These are phyloP conservation scores for Ophioderma brevispina DNA, from an alignment of 35 echinoderm and acorn worm genomes.

Conservation along the genomic window DNA sequence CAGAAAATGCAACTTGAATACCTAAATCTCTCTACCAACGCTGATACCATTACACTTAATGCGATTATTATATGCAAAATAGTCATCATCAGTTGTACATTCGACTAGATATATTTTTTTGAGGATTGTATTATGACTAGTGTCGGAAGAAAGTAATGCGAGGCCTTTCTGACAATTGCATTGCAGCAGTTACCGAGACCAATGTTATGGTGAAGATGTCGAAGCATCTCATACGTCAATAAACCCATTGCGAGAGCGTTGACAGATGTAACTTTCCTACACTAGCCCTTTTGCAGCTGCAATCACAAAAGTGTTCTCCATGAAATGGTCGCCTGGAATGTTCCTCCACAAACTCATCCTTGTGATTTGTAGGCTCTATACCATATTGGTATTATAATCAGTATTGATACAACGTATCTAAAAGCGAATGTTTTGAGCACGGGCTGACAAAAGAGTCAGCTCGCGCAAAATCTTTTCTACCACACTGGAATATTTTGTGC, in stretches of 20 bases:
- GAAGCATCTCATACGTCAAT: background rate
- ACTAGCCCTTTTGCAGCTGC: background rate
- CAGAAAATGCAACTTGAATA: too few species aligned
- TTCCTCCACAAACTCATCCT: background rate
- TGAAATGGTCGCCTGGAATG: background rate
- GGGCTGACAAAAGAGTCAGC: background rate
- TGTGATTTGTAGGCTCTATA: too few species aligned
- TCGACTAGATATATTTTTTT: too few species aligned
- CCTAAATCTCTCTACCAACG: too few species aligned
- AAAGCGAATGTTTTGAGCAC: background rate
- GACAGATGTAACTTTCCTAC: background rate
- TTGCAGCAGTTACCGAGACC: background rate
- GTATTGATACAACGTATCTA: background rate
- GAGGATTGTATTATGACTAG: too few species aligned
- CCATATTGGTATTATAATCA: background rate
- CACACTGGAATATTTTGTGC: constrained; percentile 13
- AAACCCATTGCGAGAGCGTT: background rate
- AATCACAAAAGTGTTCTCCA: background rate
- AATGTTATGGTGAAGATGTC: background rate
- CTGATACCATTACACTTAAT: too few species aligned
- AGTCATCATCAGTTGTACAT: too few species aligned
- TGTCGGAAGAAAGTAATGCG: background rate
- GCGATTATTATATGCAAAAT: too few species aligned
- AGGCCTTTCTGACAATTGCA: background rate
- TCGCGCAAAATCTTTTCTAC: background rate